Evolutionary conservation across 2,888 invertebrate genomes (phyloP), one percentile per base, ranked within the genome.

Genomic region (Watsonalla binaria): DNA sequence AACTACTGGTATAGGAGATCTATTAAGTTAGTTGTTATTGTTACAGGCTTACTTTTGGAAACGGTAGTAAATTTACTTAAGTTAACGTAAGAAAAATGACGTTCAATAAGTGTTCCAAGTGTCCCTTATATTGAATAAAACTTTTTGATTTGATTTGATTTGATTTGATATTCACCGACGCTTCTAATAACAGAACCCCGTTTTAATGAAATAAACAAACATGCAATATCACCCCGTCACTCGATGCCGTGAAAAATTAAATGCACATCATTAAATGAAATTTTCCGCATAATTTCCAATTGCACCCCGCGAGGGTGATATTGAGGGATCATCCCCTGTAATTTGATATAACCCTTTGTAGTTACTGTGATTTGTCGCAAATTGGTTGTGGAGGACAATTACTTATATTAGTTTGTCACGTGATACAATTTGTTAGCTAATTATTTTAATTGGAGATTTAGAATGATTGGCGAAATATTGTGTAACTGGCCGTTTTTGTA

Each of bases 261-360:
- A 8, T 42, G 11, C 11, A 42, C 5, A 49, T 53, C 54, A 62
- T 57, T 58, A 60, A 52, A 49, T 46, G 15, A 46, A 61, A 59
- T 65, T 70, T 65, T 53, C 60, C 57, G 61, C 54, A 42, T 64
- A 62, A 68, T 68, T 70, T 66, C 46, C 66, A 51, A 69, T 70
- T 55, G 47, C 54, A 58, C 39, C 58, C 57, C 54, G 66, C 61
- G 58, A 49, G 53, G 37, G 46, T 64, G 62, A 62, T 59, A 37
- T 9, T 39, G 9, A 47, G 37, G 54, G 53, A 50, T 52, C 58
- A 67, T 59, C 64, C 66, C 64, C 52, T 52, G 55, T 45, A 56
- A 61, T 58, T 57, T 51, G 53, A 13, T 48, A 39, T 51, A 51
- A 53, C 56, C 59, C 47, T 53, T 34, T 39, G 46, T 53, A 9